Percentiles rank a stretch among this genome's conserved stretches.
Conservation (phyloP, 2,113 vertebrate genomes). For the Trachemys scripta region DNA sequence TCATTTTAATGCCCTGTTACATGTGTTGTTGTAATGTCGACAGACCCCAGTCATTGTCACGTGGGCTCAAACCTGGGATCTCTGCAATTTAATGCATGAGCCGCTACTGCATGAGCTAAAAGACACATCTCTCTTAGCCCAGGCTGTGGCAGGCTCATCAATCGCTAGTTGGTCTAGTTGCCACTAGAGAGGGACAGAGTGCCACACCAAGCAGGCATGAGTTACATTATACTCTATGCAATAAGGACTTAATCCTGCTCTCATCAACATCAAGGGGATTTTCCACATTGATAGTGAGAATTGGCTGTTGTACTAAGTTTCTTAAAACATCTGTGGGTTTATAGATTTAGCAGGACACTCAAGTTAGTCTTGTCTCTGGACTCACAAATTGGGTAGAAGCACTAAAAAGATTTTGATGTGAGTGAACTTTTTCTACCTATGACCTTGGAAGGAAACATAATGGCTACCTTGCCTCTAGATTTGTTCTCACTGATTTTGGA, state of each 20-base stretch:
- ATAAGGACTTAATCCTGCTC: background rate
- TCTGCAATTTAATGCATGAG: background rate
- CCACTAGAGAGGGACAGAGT: background rate
- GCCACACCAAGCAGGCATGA: background rate
- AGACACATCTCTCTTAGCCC: background rate
- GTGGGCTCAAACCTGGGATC: background rate
- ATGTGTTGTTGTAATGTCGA: background rate
- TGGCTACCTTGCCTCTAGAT: background rate
- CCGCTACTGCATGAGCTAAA: background rate
- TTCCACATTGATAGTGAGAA: background rate
- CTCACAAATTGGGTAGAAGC: background rate
- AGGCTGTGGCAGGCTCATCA: background rate
- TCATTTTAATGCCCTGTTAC: no score
- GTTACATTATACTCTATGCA: background rate
- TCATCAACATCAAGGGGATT: background rate
- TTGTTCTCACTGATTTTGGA: background rate
- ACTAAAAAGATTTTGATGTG: background rate
- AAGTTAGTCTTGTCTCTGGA: background rate
- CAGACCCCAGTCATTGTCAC: background rate
- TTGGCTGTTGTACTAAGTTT: background rate
- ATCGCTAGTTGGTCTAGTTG: background rate
- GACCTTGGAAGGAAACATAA: background rate
- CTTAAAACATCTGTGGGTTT: background rate
- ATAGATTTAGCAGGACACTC: background rate
- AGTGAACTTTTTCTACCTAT: background rate